These are phyloP conservation scores for Kryptopterus vitreolus DNA, from an alignment of 2,797 vertebrate species.

Conservation along the genomic window DNA sequence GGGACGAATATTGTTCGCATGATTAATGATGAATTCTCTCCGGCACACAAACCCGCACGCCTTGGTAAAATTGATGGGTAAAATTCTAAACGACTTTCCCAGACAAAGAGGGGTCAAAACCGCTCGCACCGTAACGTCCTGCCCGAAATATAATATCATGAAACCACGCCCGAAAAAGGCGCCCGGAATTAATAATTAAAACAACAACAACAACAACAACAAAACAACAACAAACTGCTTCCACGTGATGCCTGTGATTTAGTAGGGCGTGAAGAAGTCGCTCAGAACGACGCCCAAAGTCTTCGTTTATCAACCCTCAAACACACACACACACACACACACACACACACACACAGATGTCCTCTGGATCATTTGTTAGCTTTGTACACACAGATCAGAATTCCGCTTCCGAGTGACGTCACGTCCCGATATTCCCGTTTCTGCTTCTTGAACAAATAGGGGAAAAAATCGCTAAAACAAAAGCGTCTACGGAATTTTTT, in stretches of 20 bases:
- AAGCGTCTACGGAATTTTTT: no score
- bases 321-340: neutral
- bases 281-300: conserved; percentile 26
- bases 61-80: conserved; percentile 52
- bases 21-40: conserved; percentile 69
- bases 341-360: conserved; percentile 19
- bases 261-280: conserved; percentile 45
- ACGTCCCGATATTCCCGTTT: neutral
- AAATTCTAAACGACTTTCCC: conserved; percentile 54
- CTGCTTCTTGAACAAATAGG: neutral
- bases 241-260: conserved; percentile 48
- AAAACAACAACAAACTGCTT: no score
- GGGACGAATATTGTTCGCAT: conserved; percentile 63
- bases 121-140: conserved; percentile 42
- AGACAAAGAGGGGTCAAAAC: conserved; percentile 64
- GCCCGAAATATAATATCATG: conserved; percentile 58
- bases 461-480: no score
- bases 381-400: conserved; percentile 52
- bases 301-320: conserved; percentile 40
- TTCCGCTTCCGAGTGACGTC: neutral
- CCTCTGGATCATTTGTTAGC: neutral
- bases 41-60: conserved; percentile 46
- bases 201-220: neutral
- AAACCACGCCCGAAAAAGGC: conserved; percentile 48
- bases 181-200: no score